A percentile compares a stretch with the other conserved stretches of the same genome.
Evolutionary conservation across 2,797 vertebrate genomes (phyloP).

Genomic region (Pygocentrus nattereri): DNA sequence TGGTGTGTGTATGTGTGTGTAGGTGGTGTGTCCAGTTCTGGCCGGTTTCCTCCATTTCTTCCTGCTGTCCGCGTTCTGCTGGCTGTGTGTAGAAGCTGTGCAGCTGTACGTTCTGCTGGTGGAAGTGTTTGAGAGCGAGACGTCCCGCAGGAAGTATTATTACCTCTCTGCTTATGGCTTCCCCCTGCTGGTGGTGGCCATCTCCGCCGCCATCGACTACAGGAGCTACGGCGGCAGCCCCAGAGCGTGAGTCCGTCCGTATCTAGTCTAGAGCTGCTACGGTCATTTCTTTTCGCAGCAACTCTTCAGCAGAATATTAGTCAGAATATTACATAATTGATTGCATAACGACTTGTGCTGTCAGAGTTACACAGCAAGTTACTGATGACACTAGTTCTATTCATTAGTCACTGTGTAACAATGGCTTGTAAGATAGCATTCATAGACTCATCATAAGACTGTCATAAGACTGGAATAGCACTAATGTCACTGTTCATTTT

Average conservation of each 20-base stretch:
- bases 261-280: not conserved
- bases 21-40: slow-evolving; percentile 91
- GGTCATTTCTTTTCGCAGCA: no score
- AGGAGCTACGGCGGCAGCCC: slow-evolving; percentile 83
- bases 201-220: slow-evolving; percentile 92
- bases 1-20: slow-evolving; percentile 36
- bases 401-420: no score
- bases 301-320: no score
- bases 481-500: no score
- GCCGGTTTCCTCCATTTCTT: slow-evolving; percentile 93
- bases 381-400: no score
- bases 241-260: slow-evolving; percentile 75
- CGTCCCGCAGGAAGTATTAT: slow-evolving; percentile 89
- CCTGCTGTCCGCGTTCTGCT: slow-evolving; percentile 92
- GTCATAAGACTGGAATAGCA: no score
- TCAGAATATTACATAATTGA: no score
- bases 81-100: slow-evolving; percentile 91
- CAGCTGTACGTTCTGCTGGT: slow-evolving; percentile 92
- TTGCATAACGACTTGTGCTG: no score
- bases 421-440: no score
- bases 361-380: no score
- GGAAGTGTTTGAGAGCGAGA: slow-evolving; percentile 92
- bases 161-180: slow-evolving; percentile 91
- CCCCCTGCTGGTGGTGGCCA: slow-evolving; percentile 89
- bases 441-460: no score